Conservation (phyloP, 2,888 invertebrate genomes). For the Ophion ellenae region DNA sequence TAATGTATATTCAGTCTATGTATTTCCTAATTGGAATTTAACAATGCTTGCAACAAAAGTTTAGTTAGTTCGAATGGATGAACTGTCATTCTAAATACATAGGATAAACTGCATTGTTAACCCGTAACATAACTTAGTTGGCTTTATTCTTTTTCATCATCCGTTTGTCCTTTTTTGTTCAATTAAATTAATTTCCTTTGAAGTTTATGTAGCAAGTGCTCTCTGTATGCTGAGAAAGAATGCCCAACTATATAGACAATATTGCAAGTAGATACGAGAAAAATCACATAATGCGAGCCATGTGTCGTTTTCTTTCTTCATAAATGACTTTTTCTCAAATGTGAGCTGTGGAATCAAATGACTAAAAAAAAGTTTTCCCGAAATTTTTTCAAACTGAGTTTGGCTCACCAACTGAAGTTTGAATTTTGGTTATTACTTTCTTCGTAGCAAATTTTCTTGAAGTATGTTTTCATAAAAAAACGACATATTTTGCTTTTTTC, state of each 20-base stretch:
- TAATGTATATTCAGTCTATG: too few relatives aligned
- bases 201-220: background rate
- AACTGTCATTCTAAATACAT: too few relatives aligned
- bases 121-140: background rate
- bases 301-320: background rate
- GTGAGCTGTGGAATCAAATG: background rate
- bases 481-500: too few relatives aligned
- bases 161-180: background rate
- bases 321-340: background rate
- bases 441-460: too few relatives aligned
- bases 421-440: too few relatives aligned
- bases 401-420: too few relatives aligned
- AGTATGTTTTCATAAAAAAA: too few relatives aligned
- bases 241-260: slow-evolving; percentile 3
- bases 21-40: too few relatives aligned
- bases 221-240: background rate
- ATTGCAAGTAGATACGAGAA: background rate
- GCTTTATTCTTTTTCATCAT: too few relatives aligned
- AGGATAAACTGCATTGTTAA: background rate
- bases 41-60: too few relatives aligned
- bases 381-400: too few relatives aligned
- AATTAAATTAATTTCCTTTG: background rate
- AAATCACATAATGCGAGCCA: slow-evolving; percentile 3
- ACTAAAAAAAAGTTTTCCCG: background rate
- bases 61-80: too few relatives aligned